Evolutionary conservation across 2,888 invertebrate genomes (phyloP), one percentile per base, ranked within the genome.

Genomic region (Eupithecia inturbata): DNA sequence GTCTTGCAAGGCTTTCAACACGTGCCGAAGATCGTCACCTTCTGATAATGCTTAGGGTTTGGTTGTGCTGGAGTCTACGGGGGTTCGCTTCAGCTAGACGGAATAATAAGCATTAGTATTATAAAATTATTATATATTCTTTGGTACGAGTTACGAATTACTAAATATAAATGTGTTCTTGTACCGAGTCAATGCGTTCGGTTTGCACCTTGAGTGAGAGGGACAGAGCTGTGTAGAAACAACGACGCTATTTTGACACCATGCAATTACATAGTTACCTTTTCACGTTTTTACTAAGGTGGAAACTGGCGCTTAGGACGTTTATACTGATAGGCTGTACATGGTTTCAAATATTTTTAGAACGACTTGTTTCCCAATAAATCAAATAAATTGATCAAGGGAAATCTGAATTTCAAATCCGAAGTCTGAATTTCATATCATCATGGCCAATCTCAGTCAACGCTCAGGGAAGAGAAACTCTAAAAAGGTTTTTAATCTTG

Each of bases 1-100:
- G 41, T 39, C 19, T 60, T 62, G 69, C 60, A 62, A 69, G 41
- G 60, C 41, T 69, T 57, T n/a, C 28, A 36, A 62, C 62, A 62
- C 62, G 62, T 62, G 62, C 31, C 31, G 31, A 28, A 28, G 60
- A 28, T 62, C 26, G 60, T 60, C 62, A 62, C 31, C 28, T 16
- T 60, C 60, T 31, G 62, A 62, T 62, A 31, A 28, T 31, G 31
- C 16, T 4, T 9, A 12, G 28, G 22, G 53, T 10, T 53, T 10
- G 10, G 14, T 12, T 26, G 53, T 22, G 22, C 26, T 26, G 9
- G 49, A 53, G 49, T 22, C 12, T 57, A 57, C 53, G 53, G 3
- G 22, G n/a, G 22, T 57, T 57, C 26, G 26, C 57, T 26, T 57
- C 57, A 26, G 57, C 31, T n/a, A n/a, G n/a, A n/a, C n/a, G n/a